phyloP scores from a whole-genome alignment of 2,113 vertebrate genomes.

The Nansenia antarctica region DNA sequence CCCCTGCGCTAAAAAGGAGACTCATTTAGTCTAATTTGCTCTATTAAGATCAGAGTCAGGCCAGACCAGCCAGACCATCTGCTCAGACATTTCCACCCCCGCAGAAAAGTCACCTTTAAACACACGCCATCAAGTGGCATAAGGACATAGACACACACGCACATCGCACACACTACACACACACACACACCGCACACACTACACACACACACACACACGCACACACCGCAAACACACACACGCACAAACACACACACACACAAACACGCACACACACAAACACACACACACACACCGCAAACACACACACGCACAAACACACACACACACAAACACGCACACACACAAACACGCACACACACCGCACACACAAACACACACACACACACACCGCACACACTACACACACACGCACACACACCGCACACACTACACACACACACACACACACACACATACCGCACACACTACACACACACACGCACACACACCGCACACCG shows the following conservation, averaged over 20 bases:
- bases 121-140: too few species aligned
- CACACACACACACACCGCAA: too few species aligned
- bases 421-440: not conserved
- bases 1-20: not conserved
- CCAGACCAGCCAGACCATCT: not conserved
- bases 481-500: not conserved
- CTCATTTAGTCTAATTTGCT: slow-evolving; percentile 26
- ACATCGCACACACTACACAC: too few species aligned
- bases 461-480: too few species aligned
- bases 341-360: not conserved
- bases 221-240: not conserved
- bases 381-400: too few species aligned
- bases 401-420: not conserved
- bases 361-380: too few species aligned
- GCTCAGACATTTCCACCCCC: not conserved
- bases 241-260: not conserved
- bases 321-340: too few species aligned
- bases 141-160: not conserved
- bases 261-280: too few species aligned
- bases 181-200: too few species aligned
- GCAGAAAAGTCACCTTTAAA: not conserved
- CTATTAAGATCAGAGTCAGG: not conserved
- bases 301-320: too few species aligned
- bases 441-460: too few species aligned
- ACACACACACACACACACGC: too few species aligned